phyloP scores from a whole-genome alignment of 1,140 invertebrate species.

The Oreohelix idahoensis region DNA sequence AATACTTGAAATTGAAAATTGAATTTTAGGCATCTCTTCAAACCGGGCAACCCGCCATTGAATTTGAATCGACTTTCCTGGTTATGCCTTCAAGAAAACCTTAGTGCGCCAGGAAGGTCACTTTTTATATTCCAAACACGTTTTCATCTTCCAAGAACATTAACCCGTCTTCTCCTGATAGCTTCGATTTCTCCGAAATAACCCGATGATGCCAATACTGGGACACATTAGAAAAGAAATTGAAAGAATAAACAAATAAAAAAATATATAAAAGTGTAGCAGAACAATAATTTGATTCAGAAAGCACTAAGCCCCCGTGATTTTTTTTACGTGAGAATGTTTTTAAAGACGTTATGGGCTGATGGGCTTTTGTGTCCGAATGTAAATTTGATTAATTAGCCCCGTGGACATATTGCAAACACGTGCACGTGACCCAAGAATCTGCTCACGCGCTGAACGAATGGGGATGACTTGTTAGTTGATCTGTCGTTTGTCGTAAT shows the following conservation, averaged over 20 bases:
- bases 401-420: not conserved
- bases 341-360: not conserved
- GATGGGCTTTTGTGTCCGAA: not conserved
- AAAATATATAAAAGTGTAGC: not conserved
- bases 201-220: not conserved
- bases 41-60: not conserved
- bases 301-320: not conserved
- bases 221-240: not conserved
- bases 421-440: too few relatives aligned
- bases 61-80: not conserved
- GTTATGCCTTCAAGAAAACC: not conserved
- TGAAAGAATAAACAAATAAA: not conserved
- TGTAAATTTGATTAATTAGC: constrained; percentile 8
- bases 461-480: too few relatives aligned
- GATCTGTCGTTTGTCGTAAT: too few relatives aligned
- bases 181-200: not conserved
- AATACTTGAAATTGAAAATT: constrained; percentile 23
- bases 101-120: not conserved
- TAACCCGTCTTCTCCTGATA: not conserved
- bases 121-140: not conserved
- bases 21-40: not conserved
- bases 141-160: not conserved
- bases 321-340: not conserved
- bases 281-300: not conserved
- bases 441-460: too few relatives aligned